phyloP scores from a whole-genome alignment of 2,113 vertebrate genomes.

The Cnemophilus loriae region DNA sequence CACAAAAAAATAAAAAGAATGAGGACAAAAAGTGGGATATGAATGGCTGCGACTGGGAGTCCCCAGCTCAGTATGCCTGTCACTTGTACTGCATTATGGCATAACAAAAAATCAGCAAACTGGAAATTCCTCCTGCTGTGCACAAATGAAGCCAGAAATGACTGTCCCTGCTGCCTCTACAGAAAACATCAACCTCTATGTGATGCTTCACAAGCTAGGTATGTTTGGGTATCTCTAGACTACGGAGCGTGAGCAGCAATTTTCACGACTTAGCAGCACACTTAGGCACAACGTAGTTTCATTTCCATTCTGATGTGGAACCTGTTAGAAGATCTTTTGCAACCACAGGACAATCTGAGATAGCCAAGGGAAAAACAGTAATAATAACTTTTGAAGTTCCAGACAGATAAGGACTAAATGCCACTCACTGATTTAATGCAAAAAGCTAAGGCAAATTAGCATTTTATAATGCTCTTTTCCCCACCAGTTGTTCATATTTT shows the following conservation, averaged over 20 bases:
- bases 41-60: fast-evolving
- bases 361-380: neutral
- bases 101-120: neutral
- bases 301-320: neutral
- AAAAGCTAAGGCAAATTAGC: neutral
- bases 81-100: neutral
- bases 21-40: neutral
- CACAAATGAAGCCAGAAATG: neutral
- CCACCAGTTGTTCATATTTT: neutral
- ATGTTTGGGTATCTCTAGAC: neutral
- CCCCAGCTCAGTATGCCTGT: neutral
- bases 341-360: neutral
- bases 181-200: neutral
- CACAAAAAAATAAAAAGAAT: neutral
- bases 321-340: neutral
- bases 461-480: neutral
- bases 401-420: neutral
- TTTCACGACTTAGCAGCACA: neutral
- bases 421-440: neutral
- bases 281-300: neutral
- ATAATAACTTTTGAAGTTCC: neutral
- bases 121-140: constrained; percentile 20
- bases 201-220: neutral
- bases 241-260: neutral
- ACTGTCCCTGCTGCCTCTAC: neutral